Percentiles rank a stretch among this genome's conserved stretches.
Conservation (phyloP, 2,797 vertebrate species). For the Rhinatrema bivittatum region DNA sequence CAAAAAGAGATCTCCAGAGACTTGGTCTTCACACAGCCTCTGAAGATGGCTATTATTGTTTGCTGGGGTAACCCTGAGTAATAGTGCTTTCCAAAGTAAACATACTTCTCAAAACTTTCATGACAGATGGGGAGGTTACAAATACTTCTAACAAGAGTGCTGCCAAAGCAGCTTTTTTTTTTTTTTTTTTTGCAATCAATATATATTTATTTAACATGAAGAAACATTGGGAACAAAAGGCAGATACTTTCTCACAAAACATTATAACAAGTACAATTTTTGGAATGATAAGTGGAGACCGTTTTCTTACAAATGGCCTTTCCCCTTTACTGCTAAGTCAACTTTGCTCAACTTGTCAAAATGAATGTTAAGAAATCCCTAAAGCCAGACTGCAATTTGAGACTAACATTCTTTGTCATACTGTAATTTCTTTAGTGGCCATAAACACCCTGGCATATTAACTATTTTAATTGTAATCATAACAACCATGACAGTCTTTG, state of each 20-base stretch:
- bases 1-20: slow-evolving; percentile 65
- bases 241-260: slow-evolving; percentile 63
- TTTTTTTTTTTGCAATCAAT: slow-evolving; percentile 54
- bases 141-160: slow-evolving; percentile 73
- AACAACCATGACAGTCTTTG: slow-evolving; percentile 28
- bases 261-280: slow-evolving; percentile 53
- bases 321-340: slow-evolving; percentile 44
- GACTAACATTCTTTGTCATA: slow-evolving; percentile 45
- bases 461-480: slow-evolving; percentile 42
- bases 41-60: slow-evolving; percentile 72
- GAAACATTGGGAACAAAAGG: slow-evolving; percentile 61
- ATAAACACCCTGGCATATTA: slow-evolving; percentile 44
- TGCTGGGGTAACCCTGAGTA: slow-evolving; percentile 68
- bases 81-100: slow-evolving; percentile 70
- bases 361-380: slow-evolving; percentile 37
- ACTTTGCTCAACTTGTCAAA: slow-evolving; percentile 41
- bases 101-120: slow-evolving; percentile 76
- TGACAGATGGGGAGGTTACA: slow-evolving; percentile 69
- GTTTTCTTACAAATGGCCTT: slow-evolving; percentile 53
- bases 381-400: slow-evolving; percentile 44
- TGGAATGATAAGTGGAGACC: slow-evolving; percentile 54
- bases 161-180: slow-evolving; percentile 67
- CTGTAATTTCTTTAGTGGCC: slow-evolving; percentile 42
- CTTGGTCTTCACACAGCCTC: slow-evolving; percentile 65
- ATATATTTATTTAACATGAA: slow-evolving; percentile 72